Evolutionary conservation across 2,888 invertebrate genomes (phyloP), one percentile per base, ranked within the genome.

Genomic region (Oscheius sp.): DNA sequence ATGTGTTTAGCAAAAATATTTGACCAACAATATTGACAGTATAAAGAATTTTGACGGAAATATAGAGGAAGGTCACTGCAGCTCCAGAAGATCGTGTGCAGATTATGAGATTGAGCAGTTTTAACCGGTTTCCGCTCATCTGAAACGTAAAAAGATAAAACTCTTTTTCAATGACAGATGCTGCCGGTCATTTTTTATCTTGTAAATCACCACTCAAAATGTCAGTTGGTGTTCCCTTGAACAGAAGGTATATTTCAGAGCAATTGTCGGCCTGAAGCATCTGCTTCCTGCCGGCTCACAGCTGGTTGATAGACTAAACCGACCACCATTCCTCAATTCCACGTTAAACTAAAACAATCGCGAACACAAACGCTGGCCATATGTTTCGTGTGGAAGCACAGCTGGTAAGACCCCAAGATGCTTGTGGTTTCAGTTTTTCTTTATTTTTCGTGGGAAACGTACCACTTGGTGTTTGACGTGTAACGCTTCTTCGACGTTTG

Each of bases 401-500:
- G n/a, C 4, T 25, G 25, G 23, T 48, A 23, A 12, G 25, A 48
- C 55, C 33, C 34, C n/a, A 17, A 48, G 25, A 23, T 48, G 23
- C 20, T 48, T 48, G n/a, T 48, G 48, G 23, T 25, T 12, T n/a
- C 12, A 12, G 37, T 27, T 23, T 27, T 52, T 15, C 37, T 6
- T n/a, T 55, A 20, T 23, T 27, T 42, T 52, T 31, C 33, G 27
- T 29, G 37, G 17, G 31, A 17, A 39, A 57, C 74, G 69, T 25
- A 78, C 81, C 70, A 84, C 84, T 80, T 87, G 86, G 69, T 86
- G 83, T 72, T 86, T 86, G 37, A 86, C 82, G 65, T 86, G 85
- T 17, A 86, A 73, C 29, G 86, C 85, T 63, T 86, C 86, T 65
- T 86, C 84, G 8, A 86, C 85, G 72, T 86, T 86, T 10, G 80